Evolutionary conservation across 2,888 invertebrate genomes (phyloP), one percentile per base, ranked within the genome.

Genomic region (Noctua janthe): DNA sequence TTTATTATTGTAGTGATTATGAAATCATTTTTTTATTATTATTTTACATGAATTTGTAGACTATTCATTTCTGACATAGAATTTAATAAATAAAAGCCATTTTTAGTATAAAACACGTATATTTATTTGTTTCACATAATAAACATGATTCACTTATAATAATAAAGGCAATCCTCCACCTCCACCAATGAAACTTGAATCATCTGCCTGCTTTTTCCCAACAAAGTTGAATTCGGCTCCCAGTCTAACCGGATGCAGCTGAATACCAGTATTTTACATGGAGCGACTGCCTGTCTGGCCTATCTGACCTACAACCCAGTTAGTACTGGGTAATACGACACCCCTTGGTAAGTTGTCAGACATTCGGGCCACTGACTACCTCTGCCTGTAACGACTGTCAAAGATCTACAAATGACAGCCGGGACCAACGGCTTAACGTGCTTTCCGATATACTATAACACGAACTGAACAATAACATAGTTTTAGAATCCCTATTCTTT

Each of bases 51-150:
- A 23, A 10, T 59, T 69, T 79, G 1, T 67, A 35, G 7, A 17
- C 20, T 47, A 39, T 43, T 35, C 0, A 59, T 35, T 66, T n/a
- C 10, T 71, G 69, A 11, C 23, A 79, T 51, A 43, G 7, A 64
- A 73, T 83, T 74, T 20, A 71, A 49, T 47, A 47, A 82, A 71
- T 78, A 62, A 84, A 78, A 71, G 0, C 39, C 35, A 35, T 23
- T 83, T 80, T 35, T 1, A 54, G 15, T 66, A 35, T 13, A 49
- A 64, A 71, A 70, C 1, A 71, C 2, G 23, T 49, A 56, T 47
- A 74, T 76, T 84, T 59, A 75, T 75, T 83, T 29, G 35, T 54
- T 71, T 51, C 35, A 54, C 54, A 70, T 75, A 74, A 56, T 56
- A 64, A 64, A 78, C 43, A 73, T 62, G 56, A 62, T 62, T 70